A percentile compares a stretch with the other conserved stretches of the same genome.
Conservation (phyloP, 2,888 invertebrate genomes). For the Maniola hyperantus region DNA sequence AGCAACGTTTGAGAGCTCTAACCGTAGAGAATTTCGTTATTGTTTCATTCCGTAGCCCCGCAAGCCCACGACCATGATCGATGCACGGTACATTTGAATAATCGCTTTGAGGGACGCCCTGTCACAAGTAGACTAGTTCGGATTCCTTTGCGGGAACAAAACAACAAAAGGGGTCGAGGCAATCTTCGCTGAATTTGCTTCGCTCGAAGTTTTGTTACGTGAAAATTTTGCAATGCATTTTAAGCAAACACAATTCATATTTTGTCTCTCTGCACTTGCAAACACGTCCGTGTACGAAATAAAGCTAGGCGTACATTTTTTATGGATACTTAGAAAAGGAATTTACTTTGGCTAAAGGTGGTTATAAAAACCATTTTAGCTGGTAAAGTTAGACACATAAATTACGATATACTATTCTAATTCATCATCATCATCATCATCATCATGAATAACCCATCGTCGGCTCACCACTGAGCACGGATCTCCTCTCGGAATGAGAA, state of each 20-base stretch:
- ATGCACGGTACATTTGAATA: constrained; percentile 24
- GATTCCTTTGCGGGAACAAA: constrained; percentile 20
- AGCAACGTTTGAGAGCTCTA: constrained; percentile 13
- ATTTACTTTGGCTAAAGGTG: neutral
- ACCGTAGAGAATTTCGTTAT: constrained; percentile 21
- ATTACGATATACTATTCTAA: no score
- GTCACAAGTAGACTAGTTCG: constrained; percentile 21
- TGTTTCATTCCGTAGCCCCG: constrained; percentile 17
- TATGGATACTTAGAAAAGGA: neutral
- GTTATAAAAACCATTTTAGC: no score
- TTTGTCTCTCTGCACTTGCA: neutral
- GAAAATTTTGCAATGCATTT: constrained; percentile 6
- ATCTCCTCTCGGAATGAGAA: no score
- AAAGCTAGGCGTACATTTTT: neutral
- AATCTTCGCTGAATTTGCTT: constrained; percentile 10
- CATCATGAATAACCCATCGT: no score
- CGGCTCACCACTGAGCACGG: no score
- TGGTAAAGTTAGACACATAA: no score
- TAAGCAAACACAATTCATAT: neutral
- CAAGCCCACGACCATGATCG: constrained; percentile 17
- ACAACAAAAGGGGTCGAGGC: constrained; percentile 18
- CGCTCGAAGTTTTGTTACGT: constrained; percentile 2
- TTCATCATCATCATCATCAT: no score
- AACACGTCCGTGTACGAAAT: neutral
- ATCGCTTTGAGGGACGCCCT: constrained; percentile 26